Evolutionary conservation across 2,113 vertebrate species (phyloP).

Genomic region (Azemiops feae): DNA sequence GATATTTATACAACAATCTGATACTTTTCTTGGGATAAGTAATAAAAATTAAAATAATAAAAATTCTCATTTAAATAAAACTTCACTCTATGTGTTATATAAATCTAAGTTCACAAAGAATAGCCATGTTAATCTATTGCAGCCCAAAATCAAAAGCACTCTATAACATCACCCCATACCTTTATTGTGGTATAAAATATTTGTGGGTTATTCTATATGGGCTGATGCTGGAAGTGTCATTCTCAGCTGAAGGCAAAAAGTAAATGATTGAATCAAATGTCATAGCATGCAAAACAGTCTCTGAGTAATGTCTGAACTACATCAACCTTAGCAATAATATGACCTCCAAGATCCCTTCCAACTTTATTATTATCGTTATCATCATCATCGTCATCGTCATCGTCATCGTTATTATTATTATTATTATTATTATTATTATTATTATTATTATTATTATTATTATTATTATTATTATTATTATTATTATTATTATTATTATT

Average conservation of each 20-base stretch:
- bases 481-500: too few species aligned
- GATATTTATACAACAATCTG: not conserved
- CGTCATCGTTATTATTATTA: too few species aligned
- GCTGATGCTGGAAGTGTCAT: not conserved
- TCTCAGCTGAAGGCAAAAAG: not conserved
- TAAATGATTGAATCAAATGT: not conserved
- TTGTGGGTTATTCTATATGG: not conserved
- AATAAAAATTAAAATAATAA: not conserved
- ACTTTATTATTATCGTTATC: too few species aligned
- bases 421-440: too few species aligned
- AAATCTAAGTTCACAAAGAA: not conserved
- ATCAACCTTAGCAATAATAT: not conserved
- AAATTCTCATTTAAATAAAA: not conserved
- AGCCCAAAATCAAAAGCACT: not conserved
- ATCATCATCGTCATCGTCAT: too few species aligned
- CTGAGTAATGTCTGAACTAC: not conserved
- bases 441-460: too few species aligned
- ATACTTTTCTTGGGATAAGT: not conserved
- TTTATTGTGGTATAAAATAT: not conserved
- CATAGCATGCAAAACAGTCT: not conserved
- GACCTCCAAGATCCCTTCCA: too few species aligned
- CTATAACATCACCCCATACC: not conserved
- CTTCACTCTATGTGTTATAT: not conserved
- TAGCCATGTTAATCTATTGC: not conserved
- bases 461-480: too few species aligned